Conservation (phyloP, 2,113 vertebrate genomes). For the Diadophis punctatus region DNA sequence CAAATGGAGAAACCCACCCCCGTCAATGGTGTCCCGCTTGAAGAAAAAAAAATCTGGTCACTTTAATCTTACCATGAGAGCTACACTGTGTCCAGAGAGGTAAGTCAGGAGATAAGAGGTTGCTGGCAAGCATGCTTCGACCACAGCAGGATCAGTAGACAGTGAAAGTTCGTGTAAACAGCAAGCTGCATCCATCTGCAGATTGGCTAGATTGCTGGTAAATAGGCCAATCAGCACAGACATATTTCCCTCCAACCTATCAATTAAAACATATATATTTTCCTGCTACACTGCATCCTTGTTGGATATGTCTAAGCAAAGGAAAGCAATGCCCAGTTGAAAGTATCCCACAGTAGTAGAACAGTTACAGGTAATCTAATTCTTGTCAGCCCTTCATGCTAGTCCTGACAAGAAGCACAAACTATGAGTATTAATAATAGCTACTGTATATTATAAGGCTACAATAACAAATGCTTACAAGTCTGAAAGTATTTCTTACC, state of each 20-base stretch:
- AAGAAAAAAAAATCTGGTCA: no score
- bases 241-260: conserved; percentile 84
- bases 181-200: conserved; percentile 82
- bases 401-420: not conserved
- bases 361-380: not conserved
- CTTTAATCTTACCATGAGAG: conserved; percentile 90
- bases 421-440: not conserved
- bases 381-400: not conserved
- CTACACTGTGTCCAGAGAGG: conserved; percentile 84
- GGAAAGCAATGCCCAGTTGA: fast-evolving
- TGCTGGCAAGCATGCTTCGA: conserved; percentile 81
- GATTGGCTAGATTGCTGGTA: conserved; percentile 77
- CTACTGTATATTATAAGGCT: not conserved
- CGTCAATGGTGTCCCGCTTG: no score
- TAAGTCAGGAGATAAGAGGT: conserved; percentile 94
- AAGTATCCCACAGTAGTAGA: not conserved
- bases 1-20: no score
- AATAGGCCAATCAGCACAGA: conserved; percentile 81
- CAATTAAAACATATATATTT: conserved; percentile 3
- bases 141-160: conserved; percentile 73
- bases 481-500: not conserved
- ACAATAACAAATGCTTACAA: not conserved
- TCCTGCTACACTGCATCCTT: fast-evolving
- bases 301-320: fast-evolving
- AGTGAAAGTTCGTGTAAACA: conserved; percentile 91